Base-by-base conservation (phyloP, 30 jellyfish, hydroid and myxozoan species). In the Aurelia sp. region DNA sequence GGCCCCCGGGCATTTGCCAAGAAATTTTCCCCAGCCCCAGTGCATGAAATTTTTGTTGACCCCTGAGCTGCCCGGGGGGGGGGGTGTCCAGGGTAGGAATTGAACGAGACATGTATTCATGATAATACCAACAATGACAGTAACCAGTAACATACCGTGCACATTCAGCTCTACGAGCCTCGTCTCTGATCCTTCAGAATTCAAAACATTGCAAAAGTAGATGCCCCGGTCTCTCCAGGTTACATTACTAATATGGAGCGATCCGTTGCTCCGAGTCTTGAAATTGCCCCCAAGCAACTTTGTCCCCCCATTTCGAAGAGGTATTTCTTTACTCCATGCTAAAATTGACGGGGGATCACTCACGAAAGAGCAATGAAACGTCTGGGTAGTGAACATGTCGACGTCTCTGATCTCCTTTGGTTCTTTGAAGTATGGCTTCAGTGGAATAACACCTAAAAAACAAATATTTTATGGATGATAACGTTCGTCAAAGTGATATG, bases 151-250 rank as follows among this genome's bases (percentile, higher is more conserved):
- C 95, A 19, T 65, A 93, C 98, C 97, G 21, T 88, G 80, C 31
- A 93, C 98, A 68, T 48, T 64, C 67, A 93, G 50, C 74, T 80
- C 89, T 44, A 80, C 81, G 17, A 47, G 76, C 82, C 74, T 82
- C 55, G 85, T 60, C 35, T 59, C 87, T 21, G 81, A 73, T 27
- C 98, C 98, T 21, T 82, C 91, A 12, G 96, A 88, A 59, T 93
- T 93, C 94, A 88, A 64, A 15, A 86, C 98, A 63, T 76, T 79
- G 90, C 98, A 93, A 31, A 82, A 77, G 59, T 93, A 93, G 24
- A 35, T 44, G 16, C 98, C 98, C 17, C 97, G 77, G 60, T 82
- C 96, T 53, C 55, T 69, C 98, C 98, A 93, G 12, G 95, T 73
- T 4, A 88, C 80, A 78, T 93, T 88, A 31, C 38, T 19, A 1